phyloP scores from a whole-genome alignment of 2,888 invertebrate species.

The Dioctria linearis region DNA sequence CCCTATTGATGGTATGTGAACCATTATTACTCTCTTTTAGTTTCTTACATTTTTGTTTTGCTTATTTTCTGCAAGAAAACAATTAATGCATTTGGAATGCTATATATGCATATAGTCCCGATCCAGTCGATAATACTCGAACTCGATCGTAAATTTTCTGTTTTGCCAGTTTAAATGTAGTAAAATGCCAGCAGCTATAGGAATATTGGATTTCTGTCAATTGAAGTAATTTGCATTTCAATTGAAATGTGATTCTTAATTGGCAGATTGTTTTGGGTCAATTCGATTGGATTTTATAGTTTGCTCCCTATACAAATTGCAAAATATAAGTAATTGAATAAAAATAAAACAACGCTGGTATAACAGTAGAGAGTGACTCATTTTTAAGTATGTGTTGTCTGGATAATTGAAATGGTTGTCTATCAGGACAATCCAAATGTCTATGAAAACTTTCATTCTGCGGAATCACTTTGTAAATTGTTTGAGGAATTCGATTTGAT shows the following conservation, averaged over 20 bases:
- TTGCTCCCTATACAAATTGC: not conserved
- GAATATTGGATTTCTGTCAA: constrained; percentile 44
- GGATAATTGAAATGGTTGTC: too few relatives aligned
- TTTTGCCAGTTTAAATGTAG: constrained; percentile 31
- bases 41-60: constrained; percentile 11
- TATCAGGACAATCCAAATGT: too few relatives aligned
- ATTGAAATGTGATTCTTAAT: constrained; percentile 48
- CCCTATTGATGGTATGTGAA: too few relatives aligned
- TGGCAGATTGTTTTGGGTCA: constrained; percentile 33
- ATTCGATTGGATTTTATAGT: not conserved
- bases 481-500: too few relatives aligned
- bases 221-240: constrained; percentile 48
- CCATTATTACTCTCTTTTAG: too few relatives aligned
- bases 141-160: not conserved
- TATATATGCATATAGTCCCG: not conserved
- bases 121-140: not conserved
- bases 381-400: too few relatives aligned
- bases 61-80: constrained; percentile 13
- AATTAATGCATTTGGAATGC: constrained; percentile 30
- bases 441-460: too few relatives aligned
- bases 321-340: not conserved
- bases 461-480: too few relatives aligned
- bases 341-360: not conserved
- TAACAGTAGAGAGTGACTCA: too few relatives aligned
- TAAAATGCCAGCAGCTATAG: constrained; percentile 35